Conservation (phyloP, 2,888 invertebrate genomes). For the Ophioninae sp. region DNA sequence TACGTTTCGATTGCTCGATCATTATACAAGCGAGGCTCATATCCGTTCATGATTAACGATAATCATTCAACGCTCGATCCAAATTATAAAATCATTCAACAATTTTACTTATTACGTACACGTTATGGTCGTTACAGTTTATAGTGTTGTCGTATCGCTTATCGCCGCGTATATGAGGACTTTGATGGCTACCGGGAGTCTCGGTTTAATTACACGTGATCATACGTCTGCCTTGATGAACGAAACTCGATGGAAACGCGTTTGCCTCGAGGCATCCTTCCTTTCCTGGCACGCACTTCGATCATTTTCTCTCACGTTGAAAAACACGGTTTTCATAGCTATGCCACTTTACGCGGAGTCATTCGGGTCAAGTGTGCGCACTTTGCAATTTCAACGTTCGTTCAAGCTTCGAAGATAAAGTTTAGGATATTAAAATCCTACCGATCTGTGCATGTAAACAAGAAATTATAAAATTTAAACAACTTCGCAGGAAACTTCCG, state of each 20-base stretch:
- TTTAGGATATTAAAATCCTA: no score
- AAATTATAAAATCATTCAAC: constrained; percentile 9
- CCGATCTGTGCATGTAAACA: no score
- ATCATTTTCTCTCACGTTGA: constrained; percentile 38
- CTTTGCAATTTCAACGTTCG: no score
- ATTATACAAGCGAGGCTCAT: constrained; percentile 9
- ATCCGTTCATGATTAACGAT: constrained; percentile 1
- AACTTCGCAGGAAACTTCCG: no score
- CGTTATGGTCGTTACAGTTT: not conserved
- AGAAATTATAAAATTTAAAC: no score
- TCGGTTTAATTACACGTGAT: constrained; percentile 54
- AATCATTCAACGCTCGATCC: constrained; percentile 3
- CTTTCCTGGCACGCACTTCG: constrained; percentile 9
- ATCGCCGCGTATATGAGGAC: constrained; percentile 3
- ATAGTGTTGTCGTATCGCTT: not conserved
- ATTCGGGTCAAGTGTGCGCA: not conserved
- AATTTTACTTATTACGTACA: not conserved
- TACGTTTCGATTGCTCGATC: not conserved
- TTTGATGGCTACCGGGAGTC: constrained; percentile 20
- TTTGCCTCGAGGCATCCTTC: constrained; percentile 41
- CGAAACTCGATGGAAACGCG: constrained; percentile 53
- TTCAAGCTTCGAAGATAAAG: no score
- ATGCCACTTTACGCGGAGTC: not conserved
- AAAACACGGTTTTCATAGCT: constrained; percentile 28
- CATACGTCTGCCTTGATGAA: constrained; percentile 19